Conservation (phyloP, 2,888 invertebrate species). For the Habrosyne pyritoides region DNA sequence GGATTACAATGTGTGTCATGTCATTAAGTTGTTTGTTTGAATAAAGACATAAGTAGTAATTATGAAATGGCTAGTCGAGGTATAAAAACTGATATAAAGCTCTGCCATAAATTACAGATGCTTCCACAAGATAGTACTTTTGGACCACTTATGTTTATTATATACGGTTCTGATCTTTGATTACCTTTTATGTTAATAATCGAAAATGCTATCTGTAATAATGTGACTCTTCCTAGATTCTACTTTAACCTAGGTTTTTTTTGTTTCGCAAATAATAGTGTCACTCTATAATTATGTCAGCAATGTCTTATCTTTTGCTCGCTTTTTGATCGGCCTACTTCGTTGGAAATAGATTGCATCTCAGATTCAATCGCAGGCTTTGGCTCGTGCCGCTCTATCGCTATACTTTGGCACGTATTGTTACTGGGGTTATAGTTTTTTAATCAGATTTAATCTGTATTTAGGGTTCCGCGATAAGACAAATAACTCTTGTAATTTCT, state of each 20-base stretch:
- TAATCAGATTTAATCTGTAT: background rate
- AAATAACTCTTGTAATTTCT: no score
- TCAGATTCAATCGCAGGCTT: slow-evolving; percentile 3
- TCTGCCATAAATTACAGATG: background rate
- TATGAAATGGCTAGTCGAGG: background rate
- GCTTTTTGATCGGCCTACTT: slow-evolving; percentile 8
- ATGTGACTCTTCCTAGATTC: background rate
- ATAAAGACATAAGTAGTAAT: background rate
- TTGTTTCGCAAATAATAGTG: background rate
- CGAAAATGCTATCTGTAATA: no score
- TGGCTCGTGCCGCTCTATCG: slow-evolving; percentile 2
- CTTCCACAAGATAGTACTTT: background rate
- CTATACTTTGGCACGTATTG: background rate
- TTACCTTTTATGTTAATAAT: no score
- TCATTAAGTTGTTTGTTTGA: background rate
- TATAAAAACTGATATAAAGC: background rate
- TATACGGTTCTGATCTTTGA: no score
- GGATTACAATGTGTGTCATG: background rate
- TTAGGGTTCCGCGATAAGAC: no score
- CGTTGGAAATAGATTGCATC: slow-evolving; percentile 7
- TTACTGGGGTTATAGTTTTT: background rate
- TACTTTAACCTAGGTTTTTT: background rate
- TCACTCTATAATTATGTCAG: slow-evolving; percentile 6
- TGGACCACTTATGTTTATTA: background rate
- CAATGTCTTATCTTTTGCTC: slow-evolving; percentile 3